Evolutionary conservation across 2,888 invertebrate genomes (phyloP), one percentile per base, ranked within the genome.

Genomic region (Archaeoteleia sp.): DNA sequence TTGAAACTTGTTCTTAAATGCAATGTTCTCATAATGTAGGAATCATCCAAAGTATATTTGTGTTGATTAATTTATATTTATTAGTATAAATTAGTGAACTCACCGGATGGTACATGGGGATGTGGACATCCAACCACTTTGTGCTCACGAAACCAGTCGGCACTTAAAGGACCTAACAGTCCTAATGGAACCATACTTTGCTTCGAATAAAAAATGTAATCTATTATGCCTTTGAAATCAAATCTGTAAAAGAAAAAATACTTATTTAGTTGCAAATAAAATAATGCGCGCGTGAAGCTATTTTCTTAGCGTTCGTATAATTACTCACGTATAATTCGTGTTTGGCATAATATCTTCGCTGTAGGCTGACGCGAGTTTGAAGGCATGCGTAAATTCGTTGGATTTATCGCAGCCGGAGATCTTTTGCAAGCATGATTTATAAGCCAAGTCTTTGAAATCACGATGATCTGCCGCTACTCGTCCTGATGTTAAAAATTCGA

Each of bases 191-290:
- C 94, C 94, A 99, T 95, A 83, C 95, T 94, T 85, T 95, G 94
- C 85, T 95, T 95, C 73, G 97, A 95, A 86, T 95, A 97, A 89
- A 99, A 98, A 86, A 99, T 97, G 90, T 99, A 99, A 88, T 99
- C 99, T 84, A 99, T 99, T 85, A 98, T 96, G 77, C 98, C 99
- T 87, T 98, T 97, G 88, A 99, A 99, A 87, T 99, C 98, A 87
- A 96, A 97, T 82, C 96, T 96, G 89, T 32, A 90, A 88, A 57
- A 71, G 67, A 73, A 68, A 61, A 55, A 45, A 84, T 20, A 25
- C 15, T 43, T 15, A 60, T 51, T 57, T 42, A 51, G 35, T n/a
- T 1, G 23, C 3, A n/a, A 25, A 1, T 2, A 25, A 12, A 39
- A 5, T 14, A 37, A 48, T 35, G 13, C 37, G 29, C 34, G 32